These are phyloP conservation scores for Todus mexicanus DNA, from an alignment of 2,797 vertebrate genomes.

Conservation along the genomic window DNA sequence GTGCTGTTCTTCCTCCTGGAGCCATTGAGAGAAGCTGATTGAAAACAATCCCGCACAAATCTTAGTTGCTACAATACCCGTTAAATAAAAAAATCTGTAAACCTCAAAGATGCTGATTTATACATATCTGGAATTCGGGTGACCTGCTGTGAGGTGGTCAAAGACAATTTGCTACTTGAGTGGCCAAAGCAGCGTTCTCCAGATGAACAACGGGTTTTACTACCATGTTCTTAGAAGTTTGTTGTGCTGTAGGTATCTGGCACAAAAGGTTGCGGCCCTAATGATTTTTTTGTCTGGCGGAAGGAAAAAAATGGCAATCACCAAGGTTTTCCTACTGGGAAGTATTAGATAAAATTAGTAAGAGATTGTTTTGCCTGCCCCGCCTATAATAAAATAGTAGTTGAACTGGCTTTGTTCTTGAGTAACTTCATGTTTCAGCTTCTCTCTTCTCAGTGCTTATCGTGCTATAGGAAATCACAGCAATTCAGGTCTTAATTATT, in stretches of 20 bases:
- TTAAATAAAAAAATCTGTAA: not conserved
- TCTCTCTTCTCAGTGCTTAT: not conserved
- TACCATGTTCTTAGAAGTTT: not conserved
- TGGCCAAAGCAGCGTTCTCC: not conserved
- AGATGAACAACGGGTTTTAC: not conserved
- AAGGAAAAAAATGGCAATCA: not conserved
- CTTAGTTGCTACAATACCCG: not conserved
- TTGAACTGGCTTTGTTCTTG: constrained; percentile 39
- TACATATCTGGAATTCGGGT: not conserved
- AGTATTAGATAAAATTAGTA: not conserved
- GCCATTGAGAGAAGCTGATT: not conserved
- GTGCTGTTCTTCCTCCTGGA: not conserved
- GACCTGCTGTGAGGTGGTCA: not conserved
- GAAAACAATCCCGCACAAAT: not conserved
- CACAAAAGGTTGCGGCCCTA: not conserved
- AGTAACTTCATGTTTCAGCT: constrained; percentile 7
- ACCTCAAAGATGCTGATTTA: not conserved
- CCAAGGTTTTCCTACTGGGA: not conserved
- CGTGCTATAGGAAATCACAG: not conserved
- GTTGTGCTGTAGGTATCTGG: not conserved
- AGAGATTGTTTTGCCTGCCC: constrained; percentile 29
- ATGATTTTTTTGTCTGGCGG: not conserved
- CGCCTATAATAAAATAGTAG: constrained; percentile 29
- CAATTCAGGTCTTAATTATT: constrained; percentile 6
- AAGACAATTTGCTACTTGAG: not conserved